A percentile compares a stretch with the other conserved stretches of the same genome.
These are phyloP conservation scores for Holothuria leucospilota DNA, from an alignment of 53 echinoderm and acorn worm genomes.

Conservation along the genomic window DNA sequence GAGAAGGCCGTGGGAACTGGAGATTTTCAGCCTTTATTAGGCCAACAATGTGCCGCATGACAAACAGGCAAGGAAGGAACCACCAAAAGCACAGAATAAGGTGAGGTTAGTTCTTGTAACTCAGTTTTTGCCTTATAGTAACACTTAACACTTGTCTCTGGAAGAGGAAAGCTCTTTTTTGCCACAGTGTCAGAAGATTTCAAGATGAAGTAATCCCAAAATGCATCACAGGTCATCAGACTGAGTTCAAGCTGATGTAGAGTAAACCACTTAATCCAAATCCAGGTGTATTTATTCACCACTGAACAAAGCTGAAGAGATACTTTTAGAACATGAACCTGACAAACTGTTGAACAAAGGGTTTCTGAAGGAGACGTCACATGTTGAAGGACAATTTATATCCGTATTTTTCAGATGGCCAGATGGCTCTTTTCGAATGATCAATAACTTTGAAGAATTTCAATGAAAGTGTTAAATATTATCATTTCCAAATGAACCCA, in stretches of 20 bases:
- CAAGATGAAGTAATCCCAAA: neutral
- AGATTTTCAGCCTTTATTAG: neutral
- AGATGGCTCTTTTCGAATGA: slow-evolving; percentile 28
- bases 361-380: slow-evolving; percentile 3
- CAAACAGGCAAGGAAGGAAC: too few relatives aligned
- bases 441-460: slow-evolving; percentile 44
- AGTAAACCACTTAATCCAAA: neutral
- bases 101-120: neutral
- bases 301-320: neutral
- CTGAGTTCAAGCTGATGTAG: neutral
- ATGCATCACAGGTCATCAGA: neutral
- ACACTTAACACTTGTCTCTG: neutral
- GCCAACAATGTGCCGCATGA: neutral
- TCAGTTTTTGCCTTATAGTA: neutral
- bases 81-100: neutral
- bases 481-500: slow-evolving; percentile 32
- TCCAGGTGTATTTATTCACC: neutral
- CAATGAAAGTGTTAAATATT: slow-evolving; percentile 32
- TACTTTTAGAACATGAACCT: neutral
- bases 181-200: neutral
- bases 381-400: slow-evolving; percentile 20
- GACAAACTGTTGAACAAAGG: neutral
- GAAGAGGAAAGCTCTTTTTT: neutral
- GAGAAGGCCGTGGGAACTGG: neutral
- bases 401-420: slow-evolving; percentile 27